Evolutionary conservation across 2,797 vertebrate species (phyloP), one percentile per base, ranked within the genome.

Genomic region (Eulemur mongoz): DNA sequence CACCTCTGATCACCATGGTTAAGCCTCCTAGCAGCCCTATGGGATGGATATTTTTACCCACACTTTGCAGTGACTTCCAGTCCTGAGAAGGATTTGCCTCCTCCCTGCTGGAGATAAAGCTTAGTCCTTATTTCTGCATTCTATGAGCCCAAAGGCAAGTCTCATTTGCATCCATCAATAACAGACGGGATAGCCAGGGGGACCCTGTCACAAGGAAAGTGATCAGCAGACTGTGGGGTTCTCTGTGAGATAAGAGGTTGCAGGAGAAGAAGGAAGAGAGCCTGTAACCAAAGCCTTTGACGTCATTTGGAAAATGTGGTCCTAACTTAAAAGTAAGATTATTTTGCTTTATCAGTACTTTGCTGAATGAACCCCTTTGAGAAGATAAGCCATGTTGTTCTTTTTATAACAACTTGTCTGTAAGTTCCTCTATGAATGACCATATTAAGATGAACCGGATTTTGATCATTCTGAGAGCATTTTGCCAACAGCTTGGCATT

Each of bases 391-490:
- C 2, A 9, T 4, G 10, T 45, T 79, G 35, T 80, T 93, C 11
- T 82, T 92, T 92, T 94, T 38, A 76, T 54, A 78, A 61, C 40
- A 73, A 18, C 23, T 69, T 52, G 10, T 73, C 61, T 30, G 1
- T 69, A 67, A 43, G 38, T 88, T 75, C 27, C 23, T 78, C 7
- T 88, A n/a, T 52, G 32, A 63, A 78, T 78, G 72, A 65, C 17
- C 38, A 17, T 48, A 61, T 82, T 61, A 63, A 93, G 73, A 81
- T 70, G 65, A 70, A 83, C 52, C 73, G 30, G 54, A 80, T 69
- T 91, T 93, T 79, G 70, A 94, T 86, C 85, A 85, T 91, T 85
- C 63, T 65, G 73, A 59, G 22, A 89, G 40, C 43, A 65, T 35
- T 15, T 84, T 89, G 52, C 48, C 45, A 92, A 89, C 15, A 89